Conservation (phyloP, 2,888 invertebrate species). For the Zaprionus bogoriensis region DNA sequence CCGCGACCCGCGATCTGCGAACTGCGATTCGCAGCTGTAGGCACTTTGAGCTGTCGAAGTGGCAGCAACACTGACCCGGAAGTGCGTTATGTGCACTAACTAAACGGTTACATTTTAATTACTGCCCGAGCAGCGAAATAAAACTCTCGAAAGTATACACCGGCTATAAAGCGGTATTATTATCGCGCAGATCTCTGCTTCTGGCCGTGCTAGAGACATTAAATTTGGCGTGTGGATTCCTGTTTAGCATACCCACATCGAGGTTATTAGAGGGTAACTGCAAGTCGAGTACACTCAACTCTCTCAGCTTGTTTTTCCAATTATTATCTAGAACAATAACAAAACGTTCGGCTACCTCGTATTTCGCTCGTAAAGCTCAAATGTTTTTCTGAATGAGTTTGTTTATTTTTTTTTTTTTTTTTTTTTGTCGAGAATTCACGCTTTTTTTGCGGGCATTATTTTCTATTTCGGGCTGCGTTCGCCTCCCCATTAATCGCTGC, state of each 20-base stretch:
- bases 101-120: slow-evolving; percentile 28
- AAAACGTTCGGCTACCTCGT: slow-evolving; percentile 1
- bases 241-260: background rate
- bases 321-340: slow-evolving; percentile 5
- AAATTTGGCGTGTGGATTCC: background rate
- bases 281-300: background rate
- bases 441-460: slow-evolving; percentile 20
- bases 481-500: slow-evolving; percentile 58
- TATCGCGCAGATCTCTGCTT: background rate
- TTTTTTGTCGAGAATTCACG: slow-evolving; percentile 17
- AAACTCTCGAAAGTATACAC: background rate
- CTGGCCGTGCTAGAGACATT: background rate
- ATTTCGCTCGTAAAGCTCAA: slow-evolving; percentile 10
- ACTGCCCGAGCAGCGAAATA: background rate
- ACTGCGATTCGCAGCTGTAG: slow-evolving; percentile 22
- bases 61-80: slow-evolving; percentile 45
- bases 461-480: slow-evolving; percentile 35
- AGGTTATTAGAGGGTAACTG: background rate
- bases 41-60: slow-evolving; percentile 26
- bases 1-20: slow-evolving; percentile 24
- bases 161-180: background rate
- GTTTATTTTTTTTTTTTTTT: slow-evolving; percentile 4
- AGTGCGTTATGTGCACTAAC: slow-evolving; percentile 30
- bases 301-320: too few species aligned
- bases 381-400: background rate